These are phyloP conservation scores for Liopterus haemorrhoidalis DNA, from an alignment of 2,888 invertebrate genomes.

Conservation along the genomic window DNA sequence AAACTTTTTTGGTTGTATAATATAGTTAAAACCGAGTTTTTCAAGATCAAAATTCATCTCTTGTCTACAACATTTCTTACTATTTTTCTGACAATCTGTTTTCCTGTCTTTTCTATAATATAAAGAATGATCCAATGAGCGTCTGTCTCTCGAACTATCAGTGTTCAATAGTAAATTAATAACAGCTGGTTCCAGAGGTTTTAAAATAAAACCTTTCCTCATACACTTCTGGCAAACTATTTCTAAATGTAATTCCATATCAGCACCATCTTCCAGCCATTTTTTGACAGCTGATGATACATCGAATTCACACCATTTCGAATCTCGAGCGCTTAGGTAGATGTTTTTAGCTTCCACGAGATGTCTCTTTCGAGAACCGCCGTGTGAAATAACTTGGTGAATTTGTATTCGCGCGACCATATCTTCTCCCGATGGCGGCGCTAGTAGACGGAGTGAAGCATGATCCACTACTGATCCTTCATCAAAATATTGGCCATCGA, in stretches of 20 bases:
- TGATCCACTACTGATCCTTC: slow-evolving; percentile 41
- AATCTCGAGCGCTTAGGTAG: slow-evolving; percentile 40
- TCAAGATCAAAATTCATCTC: slow-evolving; percentile 44
- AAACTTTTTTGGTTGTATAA: slow-evolving; percentile 62
- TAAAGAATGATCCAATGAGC: slow-evolving; percentile 22
- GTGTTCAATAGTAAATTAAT: slow-evolving; percentile 25
- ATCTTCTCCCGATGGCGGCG: slow-evolving; percentile 35
- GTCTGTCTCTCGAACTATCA: slow-evolving; percentile 14
- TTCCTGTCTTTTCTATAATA: slow-evolving; percentile 44
- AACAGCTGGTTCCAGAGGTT: slow-evolving; percentile 33
- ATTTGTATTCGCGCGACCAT: slow-evolving; percentile 38
- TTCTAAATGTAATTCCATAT: slow-evolving; percentile 50
- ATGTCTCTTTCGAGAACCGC: slow-evolving; percentile 42
- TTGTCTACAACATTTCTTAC: slow-evolving; percentile 59
- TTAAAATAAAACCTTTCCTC: slow-evolving; percentile 40
- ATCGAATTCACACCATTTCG: slow-evolving; percentile 59
- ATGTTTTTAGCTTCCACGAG: slow-evolving; percentile 42
- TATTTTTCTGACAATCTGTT: slow-evolving; percentile 52
- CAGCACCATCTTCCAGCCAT: slow-evolving; percentile 45
- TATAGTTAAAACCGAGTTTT: slow-evolving; percentile 52
- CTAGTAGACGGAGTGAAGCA: slow-evolving; percentile 47
- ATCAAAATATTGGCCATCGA: too few species aligned
- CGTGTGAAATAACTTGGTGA: slow-evolving; percentile 40
- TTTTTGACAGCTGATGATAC: slow-evolving; percentile 49
- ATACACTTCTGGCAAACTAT: slow-evolving; percentile 50